phyloP scores from a whole-genome alignment of 2,113 vertebrate species.

The Hemichromis elongatus region DNA sequence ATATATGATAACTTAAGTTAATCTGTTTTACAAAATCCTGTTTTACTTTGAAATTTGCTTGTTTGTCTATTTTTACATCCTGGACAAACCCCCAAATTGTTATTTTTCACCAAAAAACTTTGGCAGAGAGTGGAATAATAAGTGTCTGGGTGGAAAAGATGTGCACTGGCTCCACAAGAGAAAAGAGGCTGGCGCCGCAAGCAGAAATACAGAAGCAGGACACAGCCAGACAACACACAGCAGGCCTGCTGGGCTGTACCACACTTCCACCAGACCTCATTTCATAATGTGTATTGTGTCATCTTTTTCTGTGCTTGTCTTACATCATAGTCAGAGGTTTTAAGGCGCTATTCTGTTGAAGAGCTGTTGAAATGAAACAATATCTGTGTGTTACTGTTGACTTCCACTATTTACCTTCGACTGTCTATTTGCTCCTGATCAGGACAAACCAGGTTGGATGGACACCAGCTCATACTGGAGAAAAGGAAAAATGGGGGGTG shows the following conservation, averaged over 20 bases:
- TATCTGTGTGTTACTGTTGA: not conserved
- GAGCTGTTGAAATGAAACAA: not conserved
- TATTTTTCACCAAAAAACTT: not conserved
- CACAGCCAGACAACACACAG: not conserved
- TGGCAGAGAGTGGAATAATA: not conserved
- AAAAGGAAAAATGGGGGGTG: constrained; percentile 41
- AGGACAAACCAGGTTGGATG: constrained; percentile 75
- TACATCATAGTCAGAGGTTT: not conserved
- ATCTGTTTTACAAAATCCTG: not conserved
- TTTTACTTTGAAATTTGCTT: not conserved
- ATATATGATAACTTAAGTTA: too few relatives aligned
- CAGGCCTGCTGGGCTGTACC: not conserved
- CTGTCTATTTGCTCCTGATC: constrained; percentile 79
- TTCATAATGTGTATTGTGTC: not conserved
- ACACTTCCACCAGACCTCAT: not conserved
- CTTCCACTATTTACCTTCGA: constrained; percentile 81
- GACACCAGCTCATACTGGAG: constrained; percentile 92
- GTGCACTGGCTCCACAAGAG: not conserved
- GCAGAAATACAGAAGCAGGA: not conserved
- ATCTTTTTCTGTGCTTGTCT: not conserved
- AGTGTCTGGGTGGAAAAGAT: not conserved
- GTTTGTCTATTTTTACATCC: not conserved
- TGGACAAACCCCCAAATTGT: not conserved
- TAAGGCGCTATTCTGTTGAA: not conserved
- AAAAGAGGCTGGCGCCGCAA: not conserved